Conservation (phyloP, 53 echinoderm and acorn worm species). For the Pentamera pediparva region DNA sequence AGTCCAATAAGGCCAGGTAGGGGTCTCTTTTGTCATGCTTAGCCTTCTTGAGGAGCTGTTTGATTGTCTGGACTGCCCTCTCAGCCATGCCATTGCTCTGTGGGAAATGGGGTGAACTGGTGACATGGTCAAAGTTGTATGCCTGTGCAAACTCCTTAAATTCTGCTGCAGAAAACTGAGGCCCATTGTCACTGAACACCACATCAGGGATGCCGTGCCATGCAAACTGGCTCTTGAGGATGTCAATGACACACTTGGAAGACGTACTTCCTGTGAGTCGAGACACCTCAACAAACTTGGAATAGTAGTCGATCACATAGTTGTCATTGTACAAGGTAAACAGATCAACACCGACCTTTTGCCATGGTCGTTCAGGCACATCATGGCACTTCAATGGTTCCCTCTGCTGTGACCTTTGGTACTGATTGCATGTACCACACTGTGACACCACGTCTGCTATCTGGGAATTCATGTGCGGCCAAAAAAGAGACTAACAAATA, state of each 20-base stretch:
- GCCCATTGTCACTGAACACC: constrained; percentile 9
- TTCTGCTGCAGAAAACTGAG: not conserved
- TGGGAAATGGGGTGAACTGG: constrained; percentile 42
- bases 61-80: constrained; percentile 45
- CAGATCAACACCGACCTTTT: constrained; percentile 28
- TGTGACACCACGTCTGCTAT: constrained; percentile 34
- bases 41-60: constrained; percentile 45
- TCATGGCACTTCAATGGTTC: constrained; percentile 44
- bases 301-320: constrained; percentile 47
- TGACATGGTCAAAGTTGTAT: constrained; percentile 32
- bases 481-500: constrained; percentile 38
- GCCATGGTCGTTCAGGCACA: constrained; percentile 26
- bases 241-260: constrained; percentile 21
- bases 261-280: not conserved
- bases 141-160: constrained; percentile 10
- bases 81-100: constrained; percentile 56
- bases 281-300: constrained; percentile 46
- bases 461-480: constrained; percentile 41
- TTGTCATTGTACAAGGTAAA: constrained; percentile 21
- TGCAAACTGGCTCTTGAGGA: constrained; percentile 41
- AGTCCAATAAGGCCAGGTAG: constrained; percentile 39
- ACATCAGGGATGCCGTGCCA: constrained; percentile 42
- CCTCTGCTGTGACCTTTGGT: constrained; percentile 33
- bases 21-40: constrained; percentile 42
- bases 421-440: constrained; percentile 41